These are phyloP conservation scores for Stegostoma tigrinum DNA, from an alignment of 2,113 vertebrate species.

Conservation along the genomic window DNA sequence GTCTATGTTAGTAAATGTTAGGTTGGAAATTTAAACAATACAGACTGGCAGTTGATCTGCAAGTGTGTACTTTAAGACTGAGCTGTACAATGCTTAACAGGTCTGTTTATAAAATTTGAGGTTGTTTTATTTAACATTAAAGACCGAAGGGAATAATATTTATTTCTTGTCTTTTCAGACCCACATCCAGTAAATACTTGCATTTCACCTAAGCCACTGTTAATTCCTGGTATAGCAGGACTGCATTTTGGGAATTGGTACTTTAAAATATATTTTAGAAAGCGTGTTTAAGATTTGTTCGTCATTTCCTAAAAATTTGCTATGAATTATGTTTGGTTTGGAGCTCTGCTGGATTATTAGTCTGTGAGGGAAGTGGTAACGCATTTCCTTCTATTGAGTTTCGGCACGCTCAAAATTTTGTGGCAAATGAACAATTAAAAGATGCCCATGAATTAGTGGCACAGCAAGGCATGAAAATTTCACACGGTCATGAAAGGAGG, in stretches of 20 bases:
- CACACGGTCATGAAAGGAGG: constrained; percentile 44
- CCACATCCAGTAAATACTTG: neutral
- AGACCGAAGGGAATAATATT: constrained; percentile 7
- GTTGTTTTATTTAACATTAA: constrained; percentile 11
- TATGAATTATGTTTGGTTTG: constrained; percentile 48
- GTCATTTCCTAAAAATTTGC: constrained; percentile 42
- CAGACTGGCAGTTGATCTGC: neutral
- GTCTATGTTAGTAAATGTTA: constrained; percentile 7
- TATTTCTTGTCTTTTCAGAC: neutral
- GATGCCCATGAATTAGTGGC: constrained; percentile 67
- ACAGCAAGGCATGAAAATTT: constrained; percentile 60
- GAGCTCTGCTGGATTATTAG: constrained; percentile 59
- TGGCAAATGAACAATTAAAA: constrained; percentile 79
- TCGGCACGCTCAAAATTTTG: constrained; percentile 63
- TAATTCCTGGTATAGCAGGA: neutral
- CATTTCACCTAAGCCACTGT: neutral
- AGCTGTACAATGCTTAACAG: constrained; percentile 20
- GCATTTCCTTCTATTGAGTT: constrained; percentile 72
- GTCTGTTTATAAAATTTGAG: constrained; percentile 10
- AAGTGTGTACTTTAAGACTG: neutral
- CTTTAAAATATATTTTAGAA: neutral
- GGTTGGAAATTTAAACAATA: constrained; percentile 1
- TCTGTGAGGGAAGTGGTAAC: constrained; percentile 62
- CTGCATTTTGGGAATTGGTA: too few species aligned
- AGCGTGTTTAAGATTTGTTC: neutral